phyloP scores from a whole-genome alignment of 2,888 invertebrate genomes.

The Zygaena filipendulae region DNA sequence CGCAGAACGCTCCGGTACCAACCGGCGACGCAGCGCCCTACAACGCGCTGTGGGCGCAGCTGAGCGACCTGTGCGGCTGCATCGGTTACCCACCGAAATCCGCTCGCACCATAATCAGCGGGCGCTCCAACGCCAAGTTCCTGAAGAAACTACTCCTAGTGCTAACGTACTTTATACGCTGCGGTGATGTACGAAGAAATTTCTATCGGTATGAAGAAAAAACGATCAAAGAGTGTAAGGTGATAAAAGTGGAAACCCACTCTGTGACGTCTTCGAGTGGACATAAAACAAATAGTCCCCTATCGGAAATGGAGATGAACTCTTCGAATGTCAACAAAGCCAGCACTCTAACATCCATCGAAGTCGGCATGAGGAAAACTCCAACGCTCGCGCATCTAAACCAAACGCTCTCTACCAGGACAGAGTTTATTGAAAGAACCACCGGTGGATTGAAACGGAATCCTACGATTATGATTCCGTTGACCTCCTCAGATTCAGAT shows the following conservation, averaged over 20 bases:
- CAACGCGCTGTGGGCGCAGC: conserved; percentile 91
- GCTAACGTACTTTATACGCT: conserved; percentile 89
- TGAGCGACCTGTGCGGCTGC: conserved; percentile 88
- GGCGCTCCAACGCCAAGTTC: conserved; percentile 71
- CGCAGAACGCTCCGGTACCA: conserved; percentile 33
- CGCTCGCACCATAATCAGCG: conserved; percentile 83
- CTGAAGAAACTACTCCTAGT: conserved; percentile 80
- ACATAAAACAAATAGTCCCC: not conserved
- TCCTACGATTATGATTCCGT: conserved; percentile 36
- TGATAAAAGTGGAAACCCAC: conserved; percentile 22
- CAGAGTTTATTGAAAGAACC: conserved; percentile 27
- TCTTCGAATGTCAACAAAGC: conserved; percentile 25
- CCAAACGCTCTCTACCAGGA: conserved; percentile 47
- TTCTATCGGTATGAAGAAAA: conserved; percentile 37
- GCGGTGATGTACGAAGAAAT: conserved; percentile 75
- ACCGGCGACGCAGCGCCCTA: conserved; percentile 62
- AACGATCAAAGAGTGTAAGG: conserved; percentile 41
- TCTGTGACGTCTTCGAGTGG: conserved; percentile 1
- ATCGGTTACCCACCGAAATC: conserved; percentile 81
- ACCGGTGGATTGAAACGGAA: conserved; percentile 32
- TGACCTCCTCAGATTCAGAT: conserved; percentile 28
- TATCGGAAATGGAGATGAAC: not conserved
- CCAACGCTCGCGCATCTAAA: conserved; percentile 41
- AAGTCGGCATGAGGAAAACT: conserved; percentile 39
- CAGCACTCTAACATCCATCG: conserved; percentile 37